Evolutionary conservation across 2,888 invertebrate species (phyloP).

Genomic region (Odontocerum albicorne): DNA sequence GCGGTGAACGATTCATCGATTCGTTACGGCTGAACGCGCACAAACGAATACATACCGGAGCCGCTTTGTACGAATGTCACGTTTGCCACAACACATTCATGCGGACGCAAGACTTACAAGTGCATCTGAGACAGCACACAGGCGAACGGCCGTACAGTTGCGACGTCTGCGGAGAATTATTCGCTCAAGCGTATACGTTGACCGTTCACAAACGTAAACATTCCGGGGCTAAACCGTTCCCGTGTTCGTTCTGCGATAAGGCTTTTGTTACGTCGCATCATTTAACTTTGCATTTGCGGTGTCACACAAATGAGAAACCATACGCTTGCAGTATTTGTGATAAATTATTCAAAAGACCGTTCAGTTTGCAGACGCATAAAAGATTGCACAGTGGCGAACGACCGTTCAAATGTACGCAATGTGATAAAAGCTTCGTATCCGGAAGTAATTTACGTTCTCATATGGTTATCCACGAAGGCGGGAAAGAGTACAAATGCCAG

Average conservation of each 20-base stretch:
- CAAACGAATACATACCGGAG: background rate
- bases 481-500: background rate
- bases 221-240: conserved; percentile 1
- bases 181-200: background rate
- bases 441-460: conserved; percentile 4
- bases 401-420: conserved; percentile 2
- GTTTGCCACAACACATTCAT: background rate
- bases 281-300: conserved; percentile 1
- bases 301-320: conserved; percentile 1
- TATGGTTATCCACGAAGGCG: background rate
- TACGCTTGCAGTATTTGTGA: conserved; percentile 4
- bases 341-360: background rate
- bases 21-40: background rate
- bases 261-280: conserved; percentile 7
- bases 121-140: conserved; percentile 7
- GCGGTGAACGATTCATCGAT: background rate
- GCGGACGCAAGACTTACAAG: background rate
- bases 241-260: background rate
- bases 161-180: background rate
- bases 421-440: background rate
- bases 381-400: background rate
- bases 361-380: background rate
- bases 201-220: conserved; percentile 4
- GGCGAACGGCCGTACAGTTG: background rate
- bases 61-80: background rate